Evolutionary conservation across 2,113 vertebrate species (phyloP).

Genomic region (Pseudorectes ferrugineus): DNA sequence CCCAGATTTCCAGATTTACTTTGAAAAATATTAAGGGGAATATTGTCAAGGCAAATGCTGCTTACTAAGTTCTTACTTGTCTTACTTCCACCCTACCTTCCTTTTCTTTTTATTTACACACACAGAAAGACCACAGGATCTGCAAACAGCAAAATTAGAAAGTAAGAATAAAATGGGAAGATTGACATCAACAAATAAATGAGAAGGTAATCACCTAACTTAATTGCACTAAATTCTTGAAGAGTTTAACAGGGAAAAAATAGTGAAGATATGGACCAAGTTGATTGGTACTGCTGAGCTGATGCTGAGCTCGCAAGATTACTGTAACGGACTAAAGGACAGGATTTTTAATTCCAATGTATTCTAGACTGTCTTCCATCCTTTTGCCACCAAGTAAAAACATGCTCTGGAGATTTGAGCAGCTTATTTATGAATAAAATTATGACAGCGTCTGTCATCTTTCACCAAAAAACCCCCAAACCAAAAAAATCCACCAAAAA

Average conservation of each 20-base stretch:
- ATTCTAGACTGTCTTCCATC: not conserved
- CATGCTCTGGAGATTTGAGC: not conserved
- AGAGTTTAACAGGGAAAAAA: not conserved
- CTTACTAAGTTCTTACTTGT: not conserved
- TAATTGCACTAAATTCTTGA: not conserved
- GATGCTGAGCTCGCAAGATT: not conserved
- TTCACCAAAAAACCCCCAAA: not conserved
- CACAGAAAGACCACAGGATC: not conserved
- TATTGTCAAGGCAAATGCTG: not conserved
- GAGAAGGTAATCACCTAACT: not conserved
- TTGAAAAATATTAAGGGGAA: not conserved
- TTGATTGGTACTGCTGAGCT: not conserved
- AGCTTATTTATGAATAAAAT: not conserved
- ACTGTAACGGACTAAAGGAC: not conserved
- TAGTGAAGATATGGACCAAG: not conserved
- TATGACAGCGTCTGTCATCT: fast-evolving
- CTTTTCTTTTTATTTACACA: not conserved
- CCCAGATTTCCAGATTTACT: not conserved
- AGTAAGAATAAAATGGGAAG: not conserved
- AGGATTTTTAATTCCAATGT: not conserved
- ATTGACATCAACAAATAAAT: not conserved
- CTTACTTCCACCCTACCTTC: not conserved
- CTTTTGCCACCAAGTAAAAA: not conserved
- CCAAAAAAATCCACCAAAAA: not conserved
- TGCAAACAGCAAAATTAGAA: not conserved